Conservation (phyloP, 2,888 invertebrate genomes). For the Latrodectus hesperus region DNA sequence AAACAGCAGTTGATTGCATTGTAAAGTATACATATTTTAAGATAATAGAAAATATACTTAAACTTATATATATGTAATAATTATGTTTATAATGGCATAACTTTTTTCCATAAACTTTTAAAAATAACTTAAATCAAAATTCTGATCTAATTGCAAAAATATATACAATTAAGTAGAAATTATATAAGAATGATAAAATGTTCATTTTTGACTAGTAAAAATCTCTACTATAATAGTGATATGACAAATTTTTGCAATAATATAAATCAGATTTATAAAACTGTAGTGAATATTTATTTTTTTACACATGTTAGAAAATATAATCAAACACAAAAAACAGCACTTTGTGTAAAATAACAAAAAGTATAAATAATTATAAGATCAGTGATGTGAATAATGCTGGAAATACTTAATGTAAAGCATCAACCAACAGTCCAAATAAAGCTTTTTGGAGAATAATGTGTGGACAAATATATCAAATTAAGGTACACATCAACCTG, state of each 20-base stretch:
- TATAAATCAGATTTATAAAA: background rate
- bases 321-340: background rate
- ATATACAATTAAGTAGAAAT: conserved; percentile 62
- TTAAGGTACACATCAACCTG: background rate
- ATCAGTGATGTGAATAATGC: conserved; percentile 31
- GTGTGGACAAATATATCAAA: background rate
- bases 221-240: conserved; percentile 17
- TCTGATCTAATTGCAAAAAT: background rate
- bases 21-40: no score
- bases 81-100: no score
- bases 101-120: no score
- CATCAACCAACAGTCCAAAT: conserved; percentile 58
- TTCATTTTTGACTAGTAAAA: conserved; percentile 61
- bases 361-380: conserved; percentile 5
- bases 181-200: conserved; percentile 33
- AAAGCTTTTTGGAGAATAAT: conserved; percentile 37
- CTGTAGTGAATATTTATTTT: background rate
- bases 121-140: no score
- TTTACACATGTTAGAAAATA: conserved; percentile 9
- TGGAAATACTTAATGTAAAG: conserved; percentile 55
- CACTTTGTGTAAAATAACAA: conserved; percentile 1
- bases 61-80: no score
- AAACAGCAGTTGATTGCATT: no score
- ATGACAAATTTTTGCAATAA: background rate
- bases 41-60: background rate